Conservation (phyloP, 2,797 vertebrate species). For the Betta splendens region DNA sequence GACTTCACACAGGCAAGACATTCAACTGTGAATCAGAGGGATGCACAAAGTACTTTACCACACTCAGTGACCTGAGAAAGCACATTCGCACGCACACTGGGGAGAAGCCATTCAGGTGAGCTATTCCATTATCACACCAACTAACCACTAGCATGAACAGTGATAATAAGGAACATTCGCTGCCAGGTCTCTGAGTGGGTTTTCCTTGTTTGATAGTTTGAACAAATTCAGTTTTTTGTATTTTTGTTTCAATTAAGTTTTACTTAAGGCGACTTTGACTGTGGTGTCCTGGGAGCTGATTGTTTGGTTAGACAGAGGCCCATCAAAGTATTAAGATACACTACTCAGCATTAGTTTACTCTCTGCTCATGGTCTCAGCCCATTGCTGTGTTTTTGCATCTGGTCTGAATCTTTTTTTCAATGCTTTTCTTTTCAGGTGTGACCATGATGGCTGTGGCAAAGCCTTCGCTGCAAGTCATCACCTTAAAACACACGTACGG, state of each 20-base stretch:
- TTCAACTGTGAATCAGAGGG: conserved; percentile 99
- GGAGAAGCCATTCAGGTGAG: conserved; percentile 98
- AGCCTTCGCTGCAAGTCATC: conserved; percentile 98
- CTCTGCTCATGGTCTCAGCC: not conserved
- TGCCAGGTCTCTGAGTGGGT: not conserved
- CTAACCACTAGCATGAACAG: conserved; percentile 14
- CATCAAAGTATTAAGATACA: not conserved
- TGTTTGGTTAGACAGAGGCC: not conserved
- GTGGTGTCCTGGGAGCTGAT: not conserved
- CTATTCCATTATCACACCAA: conserved; percentile 26
- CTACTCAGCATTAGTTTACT: not conserved
- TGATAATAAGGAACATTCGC: not conserved
- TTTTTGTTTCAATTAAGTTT: not conserved
- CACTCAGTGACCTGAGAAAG: conserved; percentile 99
- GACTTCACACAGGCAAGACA: conserved; percentile 98
- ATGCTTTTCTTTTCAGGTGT: conserved; percentile 80
- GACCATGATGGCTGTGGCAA: conserved; percentile 98
- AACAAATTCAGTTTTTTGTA: not conserved
- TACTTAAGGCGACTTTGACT: not conserved
- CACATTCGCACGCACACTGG: conserved; percentile 99
- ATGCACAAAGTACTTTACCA: conserved; percentile 99
- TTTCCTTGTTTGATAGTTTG: conserved; percentile 9
- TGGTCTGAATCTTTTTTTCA: not conserved
- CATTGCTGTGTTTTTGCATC: not conserved
- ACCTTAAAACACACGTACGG: conserved; percentile 98